These are phyloP conservation scores for Sparus aurata DNA, from an alignment of 2,797 vertebrate species.

Conservation along the genomic window DNA sequence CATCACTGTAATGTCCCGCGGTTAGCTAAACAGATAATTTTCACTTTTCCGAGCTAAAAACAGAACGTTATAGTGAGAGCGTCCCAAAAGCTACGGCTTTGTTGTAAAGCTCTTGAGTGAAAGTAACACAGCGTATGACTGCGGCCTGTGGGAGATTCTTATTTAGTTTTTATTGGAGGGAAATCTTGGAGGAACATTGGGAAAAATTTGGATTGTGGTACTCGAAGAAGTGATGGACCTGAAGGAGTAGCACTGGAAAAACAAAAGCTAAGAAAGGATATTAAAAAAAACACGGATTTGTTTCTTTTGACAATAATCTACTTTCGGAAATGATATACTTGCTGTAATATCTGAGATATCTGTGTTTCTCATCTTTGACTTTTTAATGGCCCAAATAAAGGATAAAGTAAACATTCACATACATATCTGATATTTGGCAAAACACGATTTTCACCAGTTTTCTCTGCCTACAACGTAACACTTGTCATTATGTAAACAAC, in stretches of 20 bases:
- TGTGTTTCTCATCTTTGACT: neutral
- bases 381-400: slow-evolving; percentile 4
- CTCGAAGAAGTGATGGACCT: slow-evolving; percentile 16
- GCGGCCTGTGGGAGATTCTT: slow-evolving; percentile 40
- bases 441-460: neutral
- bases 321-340: neutral
- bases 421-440: neutral
- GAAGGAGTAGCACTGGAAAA: neutral
- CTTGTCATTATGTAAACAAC: neutral
- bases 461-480: neutral
- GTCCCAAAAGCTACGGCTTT: slow-evolving; percentile 31
- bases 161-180: slow-evolving; percentile 47
- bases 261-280: neutral
- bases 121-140: slow-evolving; percentile 22
- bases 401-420: neutral
- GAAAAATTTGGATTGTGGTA: slow-evolving; percentile 17
- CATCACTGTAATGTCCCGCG: slow-evolving; percentile 11
- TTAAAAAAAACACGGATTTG: neutral
- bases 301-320: neutral
- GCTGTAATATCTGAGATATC: neutral
- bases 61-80: slow-evolving; percentile 32
- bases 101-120: slow-evolving; percentile 22
- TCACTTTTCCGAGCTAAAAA: slow-evolving; percentile 41
- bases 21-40: slow-evolving; percentile 50
- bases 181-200: slow-evolving; percentile 29